phyloP scores from a whole-genome alignment of 2,888 invertebrate species.

The Sacculina carcini region DNA sequence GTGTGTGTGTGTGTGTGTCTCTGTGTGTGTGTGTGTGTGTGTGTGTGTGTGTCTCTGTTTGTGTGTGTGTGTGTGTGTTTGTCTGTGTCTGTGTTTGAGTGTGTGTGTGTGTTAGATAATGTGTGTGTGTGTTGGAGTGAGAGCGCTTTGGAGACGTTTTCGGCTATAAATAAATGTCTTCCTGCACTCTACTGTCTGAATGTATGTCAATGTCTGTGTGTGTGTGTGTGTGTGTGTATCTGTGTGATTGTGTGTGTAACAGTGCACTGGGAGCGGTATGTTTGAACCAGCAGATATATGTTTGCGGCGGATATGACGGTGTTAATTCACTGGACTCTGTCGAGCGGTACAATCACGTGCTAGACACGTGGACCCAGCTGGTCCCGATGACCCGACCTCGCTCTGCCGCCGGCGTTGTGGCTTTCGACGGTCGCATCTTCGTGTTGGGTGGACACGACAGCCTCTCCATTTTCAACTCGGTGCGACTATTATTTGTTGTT shows the following conservation, averaged over 20 bases:
- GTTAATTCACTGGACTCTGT: conserved; percentile 53
- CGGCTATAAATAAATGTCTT: too few relatives aligned
- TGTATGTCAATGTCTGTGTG: too few relatives aligned
- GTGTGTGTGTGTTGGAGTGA: too few relatives aligned
- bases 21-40: too few relatives aligned
- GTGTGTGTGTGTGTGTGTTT: too few relatives aligned
- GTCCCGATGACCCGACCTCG: conserved; percentile 42
- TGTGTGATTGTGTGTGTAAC: too few relatives aligned
- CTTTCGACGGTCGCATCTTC: conserved; percentile 42
- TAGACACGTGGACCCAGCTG: conserved; percentile 42
- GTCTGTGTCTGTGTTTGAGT: too few relatives aligned
- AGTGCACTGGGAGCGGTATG: conserved; percentile 58
- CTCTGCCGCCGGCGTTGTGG: conserved; percentile 43
- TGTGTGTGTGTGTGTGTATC: too few relatives aligned
- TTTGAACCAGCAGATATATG: conserved; percentile 49
- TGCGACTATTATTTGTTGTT: conserved; percentile 19
- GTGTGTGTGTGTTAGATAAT: too few relatives aligned
- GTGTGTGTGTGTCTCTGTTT: too few relatives aligned
- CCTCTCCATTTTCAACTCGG: conserved; percentile 57
- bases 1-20: too few relatives aligned
- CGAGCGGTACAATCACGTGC: conserved; percentile 47
- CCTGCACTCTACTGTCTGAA: conserved; percentile 43
- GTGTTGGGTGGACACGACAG: conserved; percentile 71
- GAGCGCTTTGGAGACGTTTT: too few relatives aligned
- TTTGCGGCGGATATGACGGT: conserved; percentile 63